Evolutionary conservation across 1,140 invertebrate species (phyloP).

Genomic region (Rhyzopertha dominica): DNA sequence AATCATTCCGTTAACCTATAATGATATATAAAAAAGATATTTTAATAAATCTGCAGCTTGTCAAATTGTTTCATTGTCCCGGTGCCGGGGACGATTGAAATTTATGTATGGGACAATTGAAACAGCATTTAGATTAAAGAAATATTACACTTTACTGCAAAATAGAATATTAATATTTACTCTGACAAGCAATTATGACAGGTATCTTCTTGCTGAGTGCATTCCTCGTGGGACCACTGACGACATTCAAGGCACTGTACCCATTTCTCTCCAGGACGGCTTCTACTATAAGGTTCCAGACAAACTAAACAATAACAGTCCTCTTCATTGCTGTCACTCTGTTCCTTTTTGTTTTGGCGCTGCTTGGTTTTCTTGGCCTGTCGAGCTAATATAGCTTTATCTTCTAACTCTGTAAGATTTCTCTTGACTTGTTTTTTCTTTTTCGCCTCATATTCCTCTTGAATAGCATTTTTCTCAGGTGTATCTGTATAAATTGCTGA

Average conservation of each 20-base stretch:
- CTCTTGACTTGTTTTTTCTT: slow-evolving; percentile 10
- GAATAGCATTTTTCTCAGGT: slow-evolving; percentile 26
- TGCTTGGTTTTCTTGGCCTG: slow-evolving; percentile 17
- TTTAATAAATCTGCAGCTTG: too few relatives aligned
- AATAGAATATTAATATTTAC: not conserved
- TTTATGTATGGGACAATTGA: too few relatives aligned
- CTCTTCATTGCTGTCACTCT: slow-evolving; percentile 18
- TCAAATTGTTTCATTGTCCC: too few relatives aligned
- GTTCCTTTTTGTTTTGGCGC: slow-evolving; percentile 10
- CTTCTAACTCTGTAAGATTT: slow-evolving; percentile 13
- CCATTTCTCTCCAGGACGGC: slow-evolving; percentile 22
- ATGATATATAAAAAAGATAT: too few relatives aligned
- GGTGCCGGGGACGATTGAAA: too few relatives aligned
- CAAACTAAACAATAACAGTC: slow-evolving; percentile 24
- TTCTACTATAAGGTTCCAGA: slow-evolving; percentile 17
- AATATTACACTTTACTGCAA: not conserved
- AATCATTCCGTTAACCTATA: too few relatives aligned
- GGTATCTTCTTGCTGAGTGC: slow-evolving; percentile 11
- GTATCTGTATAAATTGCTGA: slow-evolving; percentile 34
- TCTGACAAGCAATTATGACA: slow-evolving; percentile 7
- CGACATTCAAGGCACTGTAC: slow-evolving; percentile 24
- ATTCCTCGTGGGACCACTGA: slow-evolving; percentile 27
- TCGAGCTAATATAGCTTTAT: slow-evolving; percentile 16
- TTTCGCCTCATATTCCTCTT: slow-evolving; percentile 12
- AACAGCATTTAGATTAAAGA: too few relatives aligned